Evolutionary conservation across 2,888 invertebrate species (phyloP).

Genomic region (Villa cingulata): DNA sequence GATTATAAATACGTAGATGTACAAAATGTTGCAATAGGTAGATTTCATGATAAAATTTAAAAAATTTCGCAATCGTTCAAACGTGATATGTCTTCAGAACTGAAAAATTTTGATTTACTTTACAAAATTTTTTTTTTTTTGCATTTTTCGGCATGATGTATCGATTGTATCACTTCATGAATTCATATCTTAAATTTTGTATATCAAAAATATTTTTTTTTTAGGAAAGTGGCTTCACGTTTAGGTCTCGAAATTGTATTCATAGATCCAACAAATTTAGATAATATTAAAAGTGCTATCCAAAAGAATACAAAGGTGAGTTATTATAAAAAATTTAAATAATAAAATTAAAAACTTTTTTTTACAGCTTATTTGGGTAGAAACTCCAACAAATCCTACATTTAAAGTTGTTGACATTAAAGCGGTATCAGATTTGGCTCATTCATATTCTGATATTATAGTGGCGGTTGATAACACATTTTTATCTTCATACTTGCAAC

Average conservation of each 20-base stretch:
- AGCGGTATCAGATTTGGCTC: constrained; percentile 50
- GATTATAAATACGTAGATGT: neutral
- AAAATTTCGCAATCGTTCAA: too few species aligned
- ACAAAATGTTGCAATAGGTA: too few species aligned
- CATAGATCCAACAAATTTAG: constrained; percentile 58
- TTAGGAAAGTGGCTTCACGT: constrained; percentile 47
- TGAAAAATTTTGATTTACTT: too few species aligned
- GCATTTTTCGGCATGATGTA: too few species aligned
- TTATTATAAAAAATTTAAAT: neutral
- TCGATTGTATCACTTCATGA: too few species aligned
- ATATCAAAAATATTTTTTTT: constrained; percentile 21
- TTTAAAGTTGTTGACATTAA: constrained; percentile 81
- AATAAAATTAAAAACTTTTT: constrained; percentile 6
- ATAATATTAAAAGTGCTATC: constrained; percentile 53
- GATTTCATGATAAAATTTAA: too few species aligned
- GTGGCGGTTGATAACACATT: constrained; percentile 91
- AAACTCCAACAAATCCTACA: constrained; percentile 92
- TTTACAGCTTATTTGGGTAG: constrained; percentile 75
- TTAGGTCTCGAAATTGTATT: constrained; percentile 64
- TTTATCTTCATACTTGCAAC: constrained; percentile 78
- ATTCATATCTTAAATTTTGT: too few species aligned
- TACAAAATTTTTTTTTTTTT: too few species aligned
- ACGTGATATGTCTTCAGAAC: too few species aligned
- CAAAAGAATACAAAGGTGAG: constrained; percentile 72
- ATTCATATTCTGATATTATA: constrained; percentile 41